Conservation (phyloP, 2,888 invertebrate species). For the Ennomos quercinarius region DNA sequence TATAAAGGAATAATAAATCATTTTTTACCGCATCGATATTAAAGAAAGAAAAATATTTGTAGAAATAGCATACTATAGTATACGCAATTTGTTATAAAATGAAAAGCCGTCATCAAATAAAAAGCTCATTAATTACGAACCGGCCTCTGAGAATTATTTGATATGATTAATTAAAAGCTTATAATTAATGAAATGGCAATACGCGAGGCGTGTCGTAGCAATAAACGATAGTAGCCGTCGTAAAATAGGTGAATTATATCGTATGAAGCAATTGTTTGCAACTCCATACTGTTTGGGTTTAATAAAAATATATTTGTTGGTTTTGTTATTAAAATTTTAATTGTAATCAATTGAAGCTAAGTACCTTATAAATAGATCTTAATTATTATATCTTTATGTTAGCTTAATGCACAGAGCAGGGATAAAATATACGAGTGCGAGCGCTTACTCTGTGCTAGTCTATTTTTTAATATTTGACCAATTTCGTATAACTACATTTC, state of each 20-base stretch:
- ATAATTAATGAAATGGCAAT: conserved; percentile 70
- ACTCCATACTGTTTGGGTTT: conserved; percentile 19
- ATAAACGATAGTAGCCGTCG: conserved; percentile 24
- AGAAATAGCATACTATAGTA: not conserved
- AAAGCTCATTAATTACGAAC: conserved; percentile 61
- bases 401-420: no score
- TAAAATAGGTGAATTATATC: conserved; percentile 24
- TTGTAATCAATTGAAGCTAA: no score
- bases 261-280: conserved; percentile 34
- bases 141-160: conserved; percentile 56
- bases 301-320: no score
- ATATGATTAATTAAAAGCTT: conserved; percentile 70
- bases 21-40: not conserved
- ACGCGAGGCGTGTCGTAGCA: conserved; percentile 29
- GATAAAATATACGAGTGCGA: no score
- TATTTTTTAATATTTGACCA: no score
- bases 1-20: no score
- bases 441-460: no score
- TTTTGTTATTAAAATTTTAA: no score
- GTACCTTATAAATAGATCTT: no score
- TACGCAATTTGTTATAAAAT: conserved; percentile 38
- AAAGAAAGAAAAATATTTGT: conserved; percentile 1
- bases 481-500: no score
- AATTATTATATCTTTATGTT: no score
- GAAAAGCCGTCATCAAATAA: conserved; percentile 55